Base-by-base conservation (phyloP, 2,888 invertebrate species). In the Mythimna ferrago region DNA sequence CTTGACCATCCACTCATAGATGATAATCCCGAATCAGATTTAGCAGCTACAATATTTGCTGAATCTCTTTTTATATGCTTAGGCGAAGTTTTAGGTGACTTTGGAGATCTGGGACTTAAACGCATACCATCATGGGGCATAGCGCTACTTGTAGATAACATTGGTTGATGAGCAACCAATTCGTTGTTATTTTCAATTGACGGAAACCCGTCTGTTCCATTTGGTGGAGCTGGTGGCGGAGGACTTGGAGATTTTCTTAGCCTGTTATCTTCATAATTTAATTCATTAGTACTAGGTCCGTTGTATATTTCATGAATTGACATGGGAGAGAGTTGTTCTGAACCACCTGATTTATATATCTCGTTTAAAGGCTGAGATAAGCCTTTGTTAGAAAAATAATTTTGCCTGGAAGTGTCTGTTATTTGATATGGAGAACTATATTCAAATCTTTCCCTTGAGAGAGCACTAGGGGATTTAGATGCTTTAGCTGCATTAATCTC, bases 1-100 rank as follows among this genome's bases (percentile, higher is more conserved):
- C 98, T 98, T 16, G 98, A 98, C 97, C 98, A 98, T 6, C 98
- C 98, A 89, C 98, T 98, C 97, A 98, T 98, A 9, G 98, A 98
- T 0, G 98, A 98, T 66, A 98, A 94, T 0, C 98, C 98, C 0
- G 98, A 98, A 92, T 98, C 98, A 1, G 98, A 98, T 92, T 98
- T 98, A 1, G 98, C 97, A 7, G 98, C 97, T 3, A 97, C 97
- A 78, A 98, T 97, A 89, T 97, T 97, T 9, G 89, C 89, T 71
- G 96, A 97, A 81, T 96, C 96, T 83, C 97, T 97, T 90, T 97
- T 97, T 32, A 97, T 92, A 87, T 97, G 97, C 89, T 98, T 98
- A 35, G 98, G 98, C 53, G 98, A 98, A 3, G 97, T 96, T 93
- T 97, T 97, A 11, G 98, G 98, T 44, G 98, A 98, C 92, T 97